Conservation (phyloP, 2,113 vertebrate genomes). For the Hemichromis elongatus region DNA sequence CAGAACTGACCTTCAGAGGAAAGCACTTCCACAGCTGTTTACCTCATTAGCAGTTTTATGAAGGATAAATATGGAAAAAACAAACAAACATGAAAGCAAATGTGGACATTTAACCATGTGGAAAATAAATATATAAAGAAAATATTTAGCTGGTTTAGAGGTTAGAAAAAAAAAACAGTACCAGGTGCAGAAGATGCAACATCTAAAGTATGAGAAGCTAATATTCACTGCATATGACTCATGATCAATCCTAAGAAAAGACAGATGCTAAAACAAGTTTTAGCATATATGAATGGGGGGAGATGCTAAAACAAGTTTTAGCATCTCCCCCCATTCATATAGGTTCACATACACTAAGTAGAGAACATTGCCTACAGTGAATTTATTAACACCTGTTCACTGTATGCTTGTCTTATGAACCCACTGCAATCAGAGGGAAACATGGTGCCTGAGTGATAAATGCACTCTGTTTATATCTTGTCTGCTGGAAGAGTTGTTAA, state of each 20-base stretch:
- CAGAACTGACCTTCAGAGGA: constrained; percentile 7
- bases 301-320: no score
- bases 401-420: not conserved
- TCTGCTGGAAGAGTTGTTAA: not conserved
- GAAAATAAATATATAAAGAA: not conserved
- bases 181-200: not conserved
- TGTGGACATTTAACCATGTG: not conserved
- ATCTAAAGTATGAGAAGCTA: not conserved
- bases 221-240: not conserved
- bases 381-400: not conserved
- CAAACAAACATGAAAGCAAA: not conserved
- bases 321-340: not conserved
- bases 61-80: not conserved
- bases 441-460: not conserved
- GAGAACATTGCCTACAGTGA: not conserved
- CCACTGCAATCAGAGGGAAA: not conserved
- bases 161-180: not conserved
- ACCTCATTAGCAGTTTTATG: not conserved
- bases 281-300: no score
- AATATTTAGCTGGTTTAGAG: not conserved
- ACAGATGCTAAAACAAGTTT: no score
- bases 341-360: not conserved
- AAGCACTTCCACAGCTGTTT: not conserved
- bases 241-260: not conserved
- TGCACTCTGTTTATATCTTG: not conserved